Base-by-base conservation (phyloP, 2,797 vertebrate genomes). In the Leptodactylus fallax region DNA sequence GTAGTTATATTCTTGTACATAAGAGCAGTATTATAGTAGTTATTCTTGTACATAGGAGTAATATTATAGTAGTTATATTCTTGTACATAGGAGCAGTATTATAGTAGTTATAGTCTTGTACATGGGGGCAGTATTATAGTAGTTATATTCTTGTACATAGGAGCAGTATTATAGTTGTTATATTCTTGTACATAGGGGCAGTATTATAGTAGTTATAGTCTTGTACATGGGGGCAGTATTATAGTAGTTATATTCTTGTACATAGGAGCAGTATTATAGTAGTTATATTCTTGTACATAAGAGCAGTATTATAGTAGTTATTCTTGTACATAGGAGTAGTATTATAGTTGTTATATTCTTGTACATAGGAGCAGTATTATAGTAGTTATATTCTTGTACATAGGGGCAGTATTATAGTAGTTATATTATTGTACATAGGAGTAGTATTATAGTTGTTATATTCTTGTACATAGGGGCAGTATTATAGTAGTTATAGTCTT, bases 391-490 rank as follows among this genome's bases (percentile, higher is more conserved):
- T 69, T 69, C 25, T 65, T 65, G 61, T 65, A 25, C 7, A 69
- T 69, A 69, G 65, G 69, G 27, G 69, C 69, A 45, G 69, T 71
- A 71, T 71, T 71, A 71, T 71, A 71, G 27, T 71, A 71, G 69
- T 71, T 71, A 71, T 71, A 71, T 71, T 71, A 27, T 45, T 71
- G 69, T 71, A 71, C n/a, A 71, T 71, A 71, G 69, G 69, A 10
- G 69, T 14, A 71, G 69, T 71, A 71, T 71, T 71, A 71, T 71
- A 71, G 69, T 71, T 45, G 69, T 45, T 71, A 71, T 71, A 71
- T 69, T 69, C 65, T 16, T 69, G 65, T 69, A 69, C 16, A 69
- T 69, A 69, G 65, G 65, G 14, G 65, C 11, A 69, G 65, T 65
- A 65, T 65, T 65, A 65, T 65, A 65, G 63, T 65, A 25, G 63